These are phyloP conservation scores for Rhagonycha fulva DNA, from an alignment of 2,888 invertebrate genomes.

Conservation along the genomic window DNA sequence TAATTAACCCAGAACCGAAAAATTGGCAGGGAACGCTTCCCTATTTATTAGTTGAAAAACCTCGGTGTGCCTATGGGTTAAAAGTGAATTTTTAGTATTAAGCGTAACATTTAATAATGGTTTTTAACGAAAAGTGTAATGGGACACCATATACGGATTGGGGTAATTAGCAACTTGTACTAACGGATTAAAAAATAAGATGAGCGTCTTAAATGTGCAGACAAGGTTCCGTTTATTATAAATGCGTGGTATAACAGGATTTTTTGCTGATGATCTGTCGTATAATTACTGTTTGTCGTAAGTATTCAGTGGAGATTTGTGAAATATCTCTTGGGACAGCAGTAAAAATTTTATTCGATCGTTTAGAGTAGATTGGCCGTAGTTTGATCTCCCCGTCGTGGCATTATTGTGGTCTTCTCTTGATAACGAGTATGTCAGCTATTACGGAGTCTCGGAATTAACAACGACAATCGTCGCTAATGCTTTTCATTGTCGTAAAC, in stretches of 20 bases:
- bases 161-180: neutral
- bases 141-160: neutral
- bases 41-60: neutral
- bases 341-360: constrained; percentile 31
- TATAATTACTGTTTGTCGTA: neutral
- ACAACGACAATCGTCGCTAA: constrained; percentile 37
- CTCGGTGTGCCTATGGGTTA: neutral
- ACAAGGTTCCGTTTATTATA: neutral
- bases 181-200: neutral
- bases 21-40: neutral
- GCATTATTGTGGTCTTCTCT: constrained; percentile 25
- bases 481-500: constrained; percentile 35
- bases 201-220: neutral
- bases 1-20: neutral
- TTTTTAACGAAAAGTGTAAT: neutral
- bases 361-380: constrained; percentile 29
- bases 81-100: neutral
- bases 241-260: neutral
- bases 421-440: constrained; percentile 26
- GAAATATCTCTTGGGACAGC: neutral
- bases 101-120: neutral
- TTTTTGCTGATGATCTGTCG: neutral
- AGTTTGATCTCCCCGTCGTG: constrained; percentile 21
- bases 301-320: neutral
- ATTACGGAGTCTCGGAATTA: constrained; percentile 34